Evolutionary conservation across 1,140 invertebrate genomes (phyloP).

Genomic region (Spodoptera litura): DNA sequence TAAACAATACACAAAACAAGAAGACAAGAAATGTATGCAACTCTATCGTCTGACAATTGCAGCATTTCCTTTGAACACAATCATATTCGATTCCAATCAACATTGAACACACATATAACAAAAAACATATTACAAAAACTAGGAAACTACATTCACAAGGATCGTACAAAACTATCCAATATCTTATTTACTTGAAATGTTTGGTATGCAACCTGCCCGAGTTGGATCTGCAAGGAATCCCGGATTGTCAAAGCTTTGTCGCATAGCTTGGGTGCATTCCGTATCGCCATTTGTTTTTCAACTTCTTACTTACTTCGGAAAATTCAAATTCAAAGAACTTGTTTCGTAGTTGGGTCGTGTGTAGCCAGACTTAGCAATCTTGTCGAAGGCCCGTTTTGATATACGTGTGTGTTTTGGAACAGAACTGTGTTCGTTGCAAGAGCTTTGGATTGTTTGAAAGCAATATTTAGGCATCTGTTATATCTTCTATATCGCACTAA

Average conservation of each 20-base stretch:
- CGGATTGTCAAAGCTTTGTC: slow-evolving; percentile 73
- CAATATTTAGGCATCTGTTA: not conserved
- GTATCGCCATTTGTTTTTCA: slow-evolving; percentile 71
- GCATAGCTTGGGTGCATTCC: slow-evolving; percentile 62
- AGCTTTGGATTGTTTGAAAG: not conserved
- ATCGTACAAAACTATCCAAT: slow-evolving; percentile 39
- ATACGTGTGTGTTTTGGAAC: slow-evolving; percentile 28
- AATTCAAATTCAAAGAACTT: slow-evolving; percentile 64
- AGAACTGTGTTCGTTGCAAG: too few species aligned
- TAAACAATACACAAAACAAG: not conserved
- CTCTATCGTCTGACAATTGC: too few species aligned
- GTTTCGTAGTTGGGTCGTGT: slow-evolving; percentile 49
- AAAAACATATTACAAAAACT: slow-evolving; percentile 7
- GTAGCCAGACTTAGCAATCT: slow-evolving; percentile 54
- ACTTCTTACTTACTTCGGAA: slow-evolving; percentile 64
- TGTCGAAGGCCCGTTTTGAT: slow-evolving; percentile 52
- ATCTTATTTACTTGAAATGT: slow-evolving; percentile 52
- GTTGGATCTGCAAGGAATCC: slow-evolving; percentile 50
- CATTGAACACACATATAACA: not conserved
- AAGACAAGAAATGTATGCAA: not conserved
- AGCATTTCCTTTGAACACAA: not conserved
- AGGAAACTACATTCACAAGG: slow-evolving; percentile 29
- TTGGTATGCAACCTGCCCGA: slow-evolving; percentile 60
- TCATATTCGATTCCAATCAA: slow-evolving; percentile 9
- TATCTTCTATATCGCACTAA: too few species aligned